Evolutionary conservation across 2,113 vertebrate species (phyloP), one percentile per base, ranked within the genome.

Genomic region (Brienomyrus longianalis): DNA sequence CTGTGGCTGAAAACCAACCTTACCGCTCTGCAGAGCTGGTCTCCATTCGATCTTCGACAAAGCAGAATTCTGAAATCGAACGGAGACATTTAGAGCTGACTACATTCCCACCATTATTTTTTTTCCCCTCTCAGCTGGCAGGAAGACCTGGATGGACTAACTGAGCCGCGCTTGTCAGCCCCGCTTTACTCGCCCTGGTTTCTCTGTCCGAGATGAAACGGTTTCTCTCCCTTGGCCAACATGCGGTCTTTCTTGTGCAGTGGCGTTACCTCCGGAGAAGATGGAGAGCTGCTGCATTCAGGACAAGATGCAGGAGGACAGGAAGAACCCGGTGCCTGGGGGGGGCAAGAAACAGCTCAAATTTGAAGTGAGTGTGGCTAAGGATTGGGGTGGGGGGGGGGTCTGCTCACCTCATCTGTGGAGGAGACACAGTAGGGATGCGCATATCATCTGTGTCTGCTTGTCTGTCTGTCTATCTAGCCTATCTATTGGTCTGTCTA

Each of bases 181-280:
- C 51, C 23, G 10, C 19, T n/a, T 51, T 13, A 13, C 45, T 86
- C 1, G 19, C 2, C 45, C 51, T 8, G 31, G 85, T 35, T 15
- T 56, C 23, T 19, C 50, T 48, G 39, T 84, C 43, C n/a, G 45
- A 48, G 45, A 84, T 84, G 43, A 84, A 48, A 84, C 17, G 39
- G 6, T 52, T 87, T 86, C 11, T n/a, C 19, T 45, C 7, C 50
- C 5, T 31, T 54, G 35, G n/a, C 66, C 43, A 52, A 21, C 47
- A 21, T 27, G 87, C 86, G 90, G 89, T 90, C 92, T 23, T 51
- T 31, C 90, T 48, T 0, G 21, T 88, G 91, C 95, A 99, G 98
- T 99, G 95, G 98, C 98, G 93, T 96, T 99, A 92, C 98, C 98
- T 48, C 98, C 98, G 0, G 98, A 99, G 96, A 99, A 99, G 97